Base-by-base conservation (phyloP, 2,113 vertebrate species). In the Eulemur macaco region DNA sequence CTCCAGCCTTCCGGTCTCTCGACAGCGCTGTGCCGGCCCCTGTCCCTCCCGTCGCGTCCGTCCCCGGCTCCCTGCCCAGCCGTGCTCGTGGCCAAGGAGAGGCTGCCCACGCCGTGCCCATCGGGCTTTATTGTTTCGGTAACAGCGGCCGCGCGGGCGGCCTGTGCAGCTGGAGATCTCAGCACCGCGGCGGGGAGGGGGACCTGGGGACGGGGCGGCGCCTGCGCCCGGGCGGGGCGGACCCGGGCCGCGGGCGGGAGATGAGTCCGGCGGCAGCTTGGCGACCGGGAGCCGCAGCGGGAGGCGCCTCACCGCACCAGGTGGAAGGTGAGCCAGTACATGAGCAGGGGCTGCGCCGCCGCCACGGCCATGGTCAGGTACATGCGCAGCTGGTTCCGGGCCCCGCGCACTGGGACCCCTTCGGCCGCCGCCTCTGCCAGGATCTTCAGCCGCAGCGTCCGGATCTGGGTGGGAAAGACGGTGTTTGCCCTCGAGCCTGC, bases 321-420 rank as follows among this genome's bases (percentile, higher is more conserved):
- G 96, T 99, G 99, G 97, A 98, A 99, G n/a, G 99, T 99, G 97
- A 99, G 98, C 99, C 99, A 99, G 99, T 99, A 99, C 99, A 99
- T 99, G 98, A 99, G 99, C 95, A 99, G 39, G 1, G 99, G 99
- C 98, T 99, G 99, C 9, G 98, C 99, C 1, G 98, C 99, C 3
- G 99, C 99, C 96, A 99, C 99, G 8, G 99, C 98, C 99, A 99
- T 99, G 76, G 99, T 99, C 84, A 99, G 98, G 98, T 99, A 99
- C 99, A 99, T 99, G 89, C 99, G 99, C 96, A 99, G 98, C 98
- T 99, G 99, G 98, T 99, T 99, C 74, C 98, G 98, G 21, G 99
- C 96, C 66, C 99, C 99, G 18, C 98, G 98, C 84, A 99, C 99
- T 34, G 99, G 97, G 25, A 98, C 98, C 0, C 99, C 99, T 83